phyloP scores from a whole-genome alignment of 2,113 vertebrate genomes.

The Caretta caretta region DNA sequence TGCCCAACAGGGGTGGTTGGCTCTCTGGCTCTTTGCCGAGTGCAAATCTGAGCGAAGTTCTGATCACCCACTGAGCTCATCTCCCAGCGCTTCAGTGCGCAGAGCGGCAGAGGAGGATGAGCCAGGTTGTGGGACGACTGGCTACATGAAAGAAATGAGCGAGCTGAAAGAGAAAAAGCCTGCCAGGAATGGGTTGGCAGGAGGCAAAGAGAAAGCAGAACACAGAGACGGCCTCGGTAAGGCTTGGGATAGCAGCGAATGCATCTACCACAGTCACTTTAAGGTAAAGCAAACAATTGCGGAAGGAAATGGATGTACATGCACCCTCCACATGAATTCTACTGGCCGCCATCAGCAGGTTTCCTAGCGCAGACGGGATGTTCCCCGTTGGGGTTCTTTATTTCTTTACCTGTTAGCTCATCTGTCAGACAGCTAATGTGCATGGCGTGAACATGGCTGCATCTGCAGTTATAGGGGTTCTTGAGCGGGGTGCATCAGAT shows the following conservation, averaged over 20 bases:
- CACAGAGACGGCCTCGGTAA: not conserved
- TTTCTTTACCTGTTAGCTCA: not conserved
- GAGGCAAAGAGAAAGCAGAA: not conserved
- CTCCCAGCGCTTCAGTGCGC: not conserved
- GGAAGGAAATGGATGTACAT: not conserved
- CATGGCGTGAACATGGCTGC: no score
- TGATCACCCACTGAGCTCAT: no score
- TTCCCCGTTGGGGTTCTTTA: not conserved
- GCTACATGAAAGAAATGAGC: not conserved
- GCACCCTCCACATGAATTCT: not conserved
- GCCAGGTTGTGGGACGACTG: not conserved
- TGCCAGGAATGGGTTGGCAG: not conserved
- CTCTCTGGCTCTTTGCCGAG: not conserved
- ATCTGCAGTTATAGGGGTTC: not conserved
- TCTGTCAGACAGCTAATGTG: not conserved
- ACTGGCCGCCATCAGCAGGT: not conserved
- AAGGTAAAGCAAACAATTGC: not conserved
- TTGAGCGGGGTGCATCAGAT: not conserved
- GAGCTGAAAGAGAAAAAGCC: not conserved
- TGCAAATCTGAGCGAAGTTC: not conserved
- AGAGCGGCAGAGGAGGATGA: not conserved
- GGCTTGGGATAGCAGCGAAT: not conserved
- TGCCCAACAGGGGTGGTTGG: not conserved
- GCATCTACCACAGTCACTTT: not conserved
- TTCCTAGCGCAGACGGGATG: not conserved